These are phyloP conservation scores for Gandaritis pyraliata DNA, from an alignment of 2,888 invertebrate species.

Conservation along the genomic window DNA sequence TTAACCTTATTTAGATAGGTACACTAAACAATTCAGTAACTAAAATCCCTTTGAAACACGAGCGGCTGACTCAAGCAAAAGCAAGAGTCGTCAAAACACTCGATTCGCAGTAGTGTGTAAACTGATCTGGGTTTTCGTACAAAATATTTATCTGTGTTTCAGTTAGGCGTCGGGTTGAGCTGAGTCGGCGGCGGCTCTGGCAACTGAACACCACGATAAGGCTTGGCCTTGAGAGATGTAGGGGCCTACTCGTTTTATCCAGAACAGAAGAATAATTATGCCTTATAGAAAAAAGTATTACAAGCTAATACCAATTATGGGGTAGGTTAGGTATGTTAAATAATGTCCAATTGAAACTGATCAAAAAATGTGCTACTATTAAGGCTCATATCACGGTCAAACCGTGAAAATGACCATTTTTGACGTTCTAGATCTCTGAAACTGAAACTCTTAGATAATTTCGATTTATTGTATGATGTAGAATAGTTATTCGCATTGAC, in stretches of 20 bases:
- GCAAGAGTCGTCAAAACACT: conserved; percentile 34
- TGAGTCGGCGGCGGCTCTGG: conserved; percentile 70
- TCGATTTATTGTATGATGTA: too few species aligned
- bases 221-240: conserved; percentile 61
- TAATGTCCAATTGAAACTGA: too few species aligned
- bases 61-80: conserved; percentile 41
- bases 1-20: conserved; percentile 4
- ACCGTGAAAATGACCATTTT: too few species aligned
- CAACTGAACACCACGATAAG: conserved; percentile 73
- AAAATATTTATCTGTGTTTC: conserved; percentile 5
- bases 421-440: too few species aligned
- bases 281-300: too few species aligned
- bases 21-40: conserved; percentile 1
- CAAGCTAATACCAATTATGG: too few species aligned
- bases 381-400: too few species aligned
- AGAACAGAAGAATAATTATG: too few species aligned
- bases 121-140: conserved; percentile 48
- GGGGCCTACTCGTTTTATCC: background rate
- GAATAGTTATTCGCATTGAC: too few species aligned
- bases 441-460: too few species aligned
- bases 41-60: conserved; percentile 17
- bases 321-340: too few species aligned
- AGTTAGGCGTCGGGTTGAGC: conserved; percentile 37
- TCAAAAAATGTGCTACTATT: too few species aligned
- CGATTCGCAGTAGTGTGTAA: conserved; percentile 52